Evolutionary conservation across 2,113 vertebrate species (phyloP), one percentile per base, ranked within the genome.

Genomic region (Syngnathus scovelli): DNA sequence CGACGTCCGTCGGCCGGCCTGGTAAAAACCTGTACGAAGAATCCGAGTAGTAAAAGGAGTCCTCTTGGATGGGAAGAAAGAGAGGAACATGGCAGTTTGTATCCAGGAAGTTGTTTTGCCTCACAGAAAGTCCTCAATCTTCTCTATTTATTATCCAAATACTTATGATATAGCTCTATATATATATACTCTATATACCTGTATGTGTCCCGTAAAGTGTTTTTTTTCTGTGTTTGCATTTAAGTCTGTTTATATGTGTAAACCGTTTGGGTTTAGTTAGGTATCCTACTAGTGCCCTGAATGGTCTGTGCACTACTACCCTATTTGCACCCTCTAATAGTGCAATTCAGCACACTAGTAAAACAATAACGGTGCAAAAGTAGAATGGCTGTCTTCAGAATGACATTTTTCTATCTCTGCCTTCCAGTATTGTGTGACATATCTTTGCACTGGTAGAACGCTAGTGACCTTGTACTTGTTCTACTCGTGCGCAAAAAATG

Each of bases 1-100:
- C 84, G 86, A 89, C 78, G 84, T 79, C 77, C 73, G 82, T 83
- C 75, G 78, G 89, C 83, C 71, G 79, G 88, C 83, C 81, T 79
- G 85, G 89, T 87, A 91, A 91, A 92, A 92, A 91, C 69, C 78
- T 36, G 86, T 89, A 91, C 88, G 87, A 91, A 91, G 84, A 88
- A 88, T 91, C 75, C 59, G 81, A 77, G 85, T 92, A 91, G 90
- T 91, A 92, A 92, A 92, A 92, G 52, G 61, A 62, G 67, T 74
- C 84, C 73, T 80, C 73, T 64, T 67, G 79, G 75, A 65, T 82
- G 82, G 84, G 83, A 89, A 88, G 84, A 83, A 83, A 65, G 79
- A 82, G 81, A 82, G 81, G 77, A 75, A 86, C 86, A 70, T 86
- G 86, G 88, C 89, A 90, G 88, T 89, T 90, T 86, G 76, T 78